These are phyloP conservation scores for Sebastes itinus DNA, from an alignment of 2,797 vertebrate species.

Conservation along the genomic window DNA sequence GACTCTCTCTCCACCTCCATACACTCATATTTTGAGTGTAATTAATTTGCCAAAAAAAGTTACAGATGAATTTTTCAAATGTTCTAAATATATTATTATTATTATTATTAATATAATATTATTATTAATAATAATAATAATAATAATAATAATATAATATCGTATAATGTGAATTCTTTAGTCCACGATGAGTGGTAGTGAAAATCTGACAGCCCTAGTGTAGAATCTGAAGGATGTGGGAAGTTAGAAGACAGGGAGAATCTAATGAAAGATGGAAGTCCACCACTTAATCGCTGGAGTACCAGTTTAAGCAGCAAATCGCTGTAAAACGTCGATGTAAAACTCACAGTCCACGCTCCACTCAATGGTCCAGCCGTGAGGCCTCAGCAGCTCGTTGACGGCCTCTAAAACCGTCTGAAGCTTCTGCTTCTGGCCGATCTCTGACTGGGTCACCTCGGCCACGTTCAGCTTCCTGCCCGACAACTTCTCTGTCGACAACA, in stretches of 20 bases:
- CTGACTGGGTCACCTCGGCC: constrained; percentile 96
- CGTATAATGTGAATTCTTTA: neutral
- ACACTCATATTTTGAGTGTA: no score
- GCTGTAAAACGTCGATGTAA: neutral
- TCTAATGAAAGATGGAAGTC: neutral
- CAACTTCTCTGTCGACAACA: constrained; percentile 86
- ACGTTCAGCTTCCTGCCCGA: constrained; percentile 91
- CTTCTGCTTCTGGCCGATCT: constrained; percentile 97
- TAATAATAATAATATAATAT: neutral
- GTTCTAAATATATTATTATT: no score
- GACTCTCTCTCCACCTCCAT: no score
- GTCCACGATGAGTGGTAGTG: no score
- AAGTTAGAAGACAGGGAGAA: neutral
- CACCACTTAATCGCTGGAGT: neutral
- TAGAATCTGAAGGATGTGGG: neutral
- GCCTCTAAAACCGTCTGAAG: constrained; percentile 93
- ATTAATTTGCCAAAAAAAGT: no score
- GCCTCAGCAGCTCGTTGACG: constrained; percentile 89
- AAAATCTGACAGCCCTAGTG: no score
- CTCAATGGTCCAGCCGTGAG: constrained; percentile 90
- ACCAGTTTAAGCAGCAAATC: neutral
- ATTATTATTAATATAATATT: no score
- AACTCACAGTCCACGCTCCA: constrained; percentile 96
- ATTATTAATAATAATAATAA: no score
- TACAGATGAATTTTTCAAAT: no score